A percentile compares a stretch with the other conserved stretches of the same genome.
Evolutionary conservation across 1,140 invertebrate species (phyloP).

Genomic region (Papilio helenus): DNA sequence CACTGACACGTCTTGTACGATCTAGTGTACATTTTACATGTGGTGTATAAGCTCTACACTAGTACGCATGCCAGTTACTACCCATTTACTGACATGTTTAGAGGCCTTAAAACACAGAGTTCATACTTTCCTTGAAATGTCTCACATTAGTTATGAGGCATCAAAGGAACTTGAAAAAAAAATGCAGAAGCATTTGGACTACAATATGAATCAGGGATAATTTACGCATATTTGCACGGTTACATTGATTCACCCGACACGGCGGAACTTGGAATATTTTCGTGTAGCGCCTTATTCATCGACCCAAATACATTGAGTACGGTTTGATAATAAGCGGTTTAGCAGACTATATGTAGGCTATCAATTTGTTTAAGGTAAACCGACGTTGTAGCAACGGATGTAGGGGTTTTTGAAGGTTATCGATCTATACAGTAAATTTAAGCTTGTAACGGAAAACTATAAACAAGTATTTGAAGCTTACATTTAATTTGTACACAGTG

Average conservation of each 20-base stretch:
- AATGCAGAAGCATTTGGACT: neutral
- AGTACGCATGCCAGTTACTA: too few relatives aligned
- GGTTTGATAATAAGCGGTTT: slow-evolving; percentile 41
- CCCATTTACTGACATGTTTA: too few relatives aligned
- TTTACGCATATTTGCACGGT: neutral
- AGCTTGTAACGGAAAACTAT: neutral
- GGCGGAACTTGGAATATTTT: slow-evolving; percentile 32
- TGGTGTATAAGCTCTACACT: too few relatives aligned
- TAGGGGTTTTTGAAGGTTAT: neutral
- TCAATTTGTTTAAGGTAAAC: slow-evolving; percentile 23
- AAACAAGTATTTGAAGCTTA: too few relatives aligned
- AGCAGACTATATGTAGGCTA: neutral
- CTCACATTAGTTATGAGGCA: neutral
- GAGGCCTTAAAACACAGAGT: too few relatives aligned
- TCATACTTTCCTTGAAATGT: neutral
- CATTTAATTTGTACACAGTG: too few relatives aligned
- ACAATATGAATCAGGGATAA: slow-evolving; percentile 21
- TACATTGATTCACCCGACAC: slow-evolving; percentile 10
- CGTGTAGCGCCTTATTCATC: slow-evolving; percentile 45
- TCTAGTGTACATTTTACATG: too few relatives aligned
- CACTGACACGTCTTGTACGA: too few relatives aligned
- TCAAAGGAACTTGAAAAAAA: neutral
- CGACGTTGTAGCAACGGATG: neutral
- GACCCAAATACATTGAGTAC: slow-evolving; percentile 43
- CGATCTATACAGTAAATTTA: neutral